Evolutionary conservation across 2,113 vertebrate genomes (phyloP), one percentile per base, ranked within the genome.

Genomic region (Sapayoa aenigma): DNA sequence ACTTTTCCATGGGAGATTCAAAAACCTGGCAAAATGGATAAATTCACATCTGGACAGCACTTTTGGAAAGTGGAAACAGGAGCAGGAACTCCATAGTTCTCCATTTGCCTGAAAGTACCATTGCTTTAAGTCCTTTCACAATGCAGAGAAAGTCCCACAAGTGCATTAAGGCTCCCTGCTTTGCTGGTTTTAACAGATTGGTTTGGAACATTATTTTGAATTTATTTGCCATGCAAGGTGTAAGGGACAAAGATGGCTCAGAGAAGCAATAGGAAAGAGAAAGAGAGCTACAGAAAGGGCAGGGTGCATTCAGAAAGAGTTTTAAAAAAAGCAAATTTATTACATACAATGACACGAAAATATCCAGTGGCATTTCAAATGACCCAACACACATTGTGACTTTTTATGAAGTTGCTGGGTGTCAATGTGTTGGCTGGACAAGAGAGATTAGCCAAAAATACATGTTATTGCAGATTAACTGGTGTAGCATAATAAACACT

Each of bases 371-470:
- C 33, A 39, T n/a, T 87, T 69, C 0, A 1, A 69, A 53, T 23
- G 8, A 78, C 14, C 6, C 27, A 19, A 6, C 42, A 13, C 23
- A 82, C 1, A 3, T 3, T 0, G 22, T 69, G 13, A 3, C 3
- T 76, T 76, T 58, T 65, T 50, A 56, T 42, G 67, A 35, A 78
- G 22, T 66, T 74, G 5, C 8, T 52, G 20, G 18, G 4, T 85
- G 62, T 39, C 5, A 5, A 42, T 1, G 0, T 24, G 14, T 46
- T 77, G 28, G 18, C 68, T 50, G 39, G 39, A 71, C 56, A 86
- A 65, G 50, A 12, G 12, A 68, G 28, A 55, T 76, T 80, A 84
- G 47, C 25, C 44, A 72, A 63, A 91, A 85, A 44, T 63, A 44
- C 3, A 16, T n/a, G 12, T 37, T 86, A 44, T 5, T 89, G 39